These are phyloP conservation scores for Girardinus metallicus DNA, from an alignment of 2,797 vertebrate genomes.

Conservation along the genomic window DNA sequence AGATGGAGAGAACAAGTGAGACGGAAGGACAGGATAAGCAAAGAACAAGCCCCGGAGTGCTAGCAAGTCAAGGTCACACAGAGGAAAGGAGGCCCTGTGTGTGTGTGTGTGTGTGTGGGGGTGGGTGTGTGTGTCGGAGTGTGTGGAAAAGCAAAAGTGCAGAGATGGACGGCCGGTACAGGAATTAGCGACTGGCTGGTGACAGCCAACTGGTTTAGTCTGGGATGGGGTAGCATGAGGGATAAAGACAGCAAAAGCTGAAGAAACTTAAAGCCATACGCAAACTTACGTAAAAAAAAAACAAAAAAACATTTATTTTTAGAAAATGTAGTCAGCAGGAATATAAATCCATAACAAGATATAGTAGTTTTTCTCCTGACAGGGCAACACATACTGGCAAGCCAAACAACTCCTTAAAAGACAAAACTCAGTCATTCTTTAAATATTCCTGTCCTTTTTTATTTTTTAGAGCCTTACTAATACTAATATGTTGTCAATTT, in stretches of 20 bases:
- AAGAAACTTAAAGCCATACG: neutral
- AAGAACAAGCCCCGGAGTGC: conserved; percentile 76
- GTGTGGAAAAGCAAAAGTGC: conserved; percentile 40
- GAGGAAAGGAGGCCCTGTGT: conserved; percentile 73
- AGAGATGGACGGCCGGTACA: conserved; percentile 53
- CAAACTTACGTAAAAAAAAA: neutral
- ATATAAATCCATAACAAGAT: neutral
- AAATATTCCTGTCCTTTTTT: neutral
- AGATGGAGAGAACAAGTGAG: conserved; percentile 63
- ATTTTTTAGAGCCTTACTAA: too few species aligned
- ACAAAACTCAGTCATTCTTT: neutral
- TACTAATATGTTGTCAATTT: neutral
- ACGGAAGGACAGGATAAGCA: conserved; percentile 59
- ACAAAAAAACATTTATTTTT: neutral
- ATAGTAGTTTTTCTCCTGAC: neutral
- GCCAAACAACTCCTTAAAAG: neutral
- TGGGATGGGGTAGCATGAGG: conserved; percentile 39
- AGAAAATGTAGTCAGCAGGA: neutral
- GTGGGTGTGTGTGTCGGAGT: conserved; percentile 29
- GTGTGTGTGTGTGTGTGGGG: conserved; percentile 29
- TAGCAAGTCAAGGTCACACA: conserved; percentile 80
- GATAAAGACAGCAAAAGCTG: conserved; percentile 17
- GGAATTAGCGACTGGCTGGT: conserved; percentile 54
- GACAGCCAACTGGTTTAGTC: conserved; percentile 63
- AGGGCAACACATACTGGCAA: neutral